Conservation (phyloP, 2,113 vertebrate genomes). For the Benitochromis conjunctus region DNA sequence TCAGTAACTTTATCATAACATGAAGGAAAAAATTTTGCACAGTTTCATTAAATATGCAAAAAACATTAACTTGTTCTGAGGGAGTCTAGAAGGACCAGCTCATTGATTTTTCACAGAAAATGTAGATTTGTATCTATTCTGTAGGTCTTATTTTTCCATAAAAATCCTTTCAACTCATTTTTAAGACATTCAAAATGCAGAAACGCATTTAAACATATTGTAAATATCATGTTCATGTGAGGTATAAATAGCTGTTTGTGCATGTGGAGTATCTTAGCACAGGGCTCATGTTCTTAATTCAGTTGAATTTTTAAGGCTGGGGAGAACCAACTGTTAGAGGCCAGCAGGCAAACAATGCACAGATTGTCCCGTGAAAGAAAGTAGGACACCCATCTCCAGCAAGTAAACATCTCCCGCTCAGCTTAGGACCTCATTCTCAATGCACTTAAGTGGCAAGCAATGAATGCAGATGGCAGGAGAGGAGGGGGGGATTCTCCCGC, state of each 20-base stretch:
- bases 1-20: background rate
- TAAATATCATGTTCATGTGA: background rate
- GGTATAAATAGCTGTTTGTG: background rate
- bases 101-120: background rate
- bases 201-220: background rate
- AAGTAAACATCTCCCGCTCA: slow-evolving; percentile 52
- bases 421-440: slow-evolving; percentile 11
- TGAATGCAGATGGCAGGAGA: slow-evolving; percentile 1
- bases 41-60: background rate
- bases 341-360: slow-evolving; percentile 48
- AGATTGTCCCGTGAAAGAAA: slow-evolving; percentile 56
- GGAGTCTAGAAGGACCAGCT: background rate
- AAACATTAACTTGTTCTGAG: background rate
- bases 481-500: background rate
- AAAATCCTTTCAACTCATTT: background rate
- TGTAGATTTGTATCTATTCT: background rate
- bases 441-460: background rate
- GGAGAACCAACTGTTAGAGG: slow-evolving; percentile 25
- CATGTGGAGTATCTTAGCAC: slow-evolving; percentile 10
- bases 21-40: rapidly evolving
- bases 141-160: background rate
- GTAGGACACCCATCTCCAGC: slow-evolving; percentile 51
- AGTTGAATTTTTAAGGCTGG: background rate
- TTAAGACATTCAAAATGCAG: background rate
- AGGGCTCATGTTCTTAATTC: background rate